Base-by-base conservation (phyloP, 1,140 invertebrate genomes). In the Probaryconus sp. region DNA sequence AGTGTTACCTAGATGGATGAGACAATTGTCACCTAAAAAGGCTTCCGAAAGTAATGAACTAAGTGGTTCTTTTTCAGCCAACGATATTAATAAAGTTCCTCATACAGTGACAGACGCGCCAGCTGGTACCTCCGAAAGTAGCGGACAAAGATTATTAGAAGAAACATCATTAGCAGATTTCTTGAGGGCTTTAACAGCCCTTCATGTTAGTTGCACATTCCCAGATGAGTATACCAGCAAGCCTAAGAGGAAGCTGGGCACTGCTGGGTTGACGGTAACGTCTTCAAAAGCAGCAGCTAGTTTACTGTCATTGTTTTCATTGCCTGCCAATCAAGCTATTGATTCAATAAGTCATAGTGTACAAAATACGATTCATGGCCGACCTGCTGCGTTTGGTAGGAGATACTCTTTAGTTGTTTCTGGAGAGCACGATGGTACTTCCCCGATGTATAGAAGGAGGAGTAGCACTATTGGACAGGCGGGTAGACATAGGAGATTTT, bases 101-200 rank as follows among this genome's bases (percentile, higher is more conserved):
- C 81, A 86, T 16, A 79, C 82, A 0, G 81, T 83, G 2, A 70
- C 64, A 21, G 60, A 65, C 21, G 10, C 50, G 35, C 31, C 64
- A 45, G 7, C 20, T 0, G 74, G 65, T 26, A 1, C 37, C 31
- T 16, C 79, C 2, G 77, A 79, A 17, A 81, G 80, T 11, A 78
- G 91, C 70, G 90, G 90, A 13, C 89, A 90, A 78, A n/a, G n/a
- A n/a, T 86, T 94, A 14, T 83, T 94, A 31, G 93, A 94, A 85
- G 91, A 94, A 75, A 94, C 93, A 0, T 94, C 92, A 11, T 84
- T 94, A 6, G 93, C 93, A 1, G 93, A 94, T 83, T 89, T 94
- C 13, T 86, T 94, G 9, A 86, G 93, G 21, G 92, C 92, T 0
- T 79, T 95, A 9, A 91, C 92, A 16, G 90, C 91, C 26, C 82